A percentile compares a stretch with the other conserved stretches of the same genome.
Conservation (phyloP, 1,140 invertebrate species). For the Anastrepha ludens region DNA sequence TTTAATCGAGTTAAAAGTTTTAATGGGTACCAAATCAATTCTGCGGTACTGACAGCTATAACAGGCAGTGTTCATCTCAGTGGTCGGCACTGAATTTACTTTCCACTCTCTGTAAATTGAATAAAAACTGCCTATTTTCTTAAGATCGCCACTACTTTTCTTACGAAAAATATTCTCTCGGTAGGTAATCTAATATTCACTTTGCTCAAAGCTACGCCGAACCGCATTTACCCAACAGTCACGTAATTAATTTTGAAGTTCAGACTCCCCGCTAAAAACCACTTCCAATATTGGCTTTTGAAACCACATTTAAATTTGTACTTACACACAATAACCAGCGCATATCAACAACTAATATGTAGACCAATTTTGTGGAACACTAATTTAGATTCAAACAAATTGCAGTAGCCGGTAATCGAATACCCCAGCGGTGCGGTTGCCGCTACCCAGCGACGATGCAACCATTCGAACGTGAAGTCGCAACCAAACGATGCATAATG, state of each 20-base stretch:
- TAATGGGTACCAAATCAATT: no score
- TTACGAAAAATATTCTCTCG: background rate
- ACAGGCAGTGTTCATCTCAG: no score
- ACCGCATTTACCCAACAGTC: conserved; percentile 13
- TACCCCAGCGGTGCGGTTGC: background rate
- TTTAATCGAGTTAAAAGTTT: no score
- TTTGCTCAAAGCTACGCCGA: background rate
- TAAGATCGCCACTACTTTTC: no score
- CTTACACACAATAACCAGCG: no score
- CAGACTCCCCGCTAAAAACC: background rate
- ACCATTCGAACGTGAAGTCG: conserved; percentile 4
- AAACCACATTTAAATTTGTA: conserved; percentile 10
- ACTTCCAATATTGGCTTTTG: background rate
- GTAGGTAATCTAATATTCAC: background rate
- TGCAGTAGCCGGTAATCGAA: conserved; percentile 39
- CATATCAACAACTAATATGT: background rate
- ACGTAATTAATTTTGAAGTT: conserved; percentile 45
- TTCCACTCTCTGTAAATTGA: no score
- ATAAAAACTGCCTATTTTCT: no score
- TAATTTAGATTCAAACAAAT: background rate
- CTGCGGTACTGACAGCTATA: no score
- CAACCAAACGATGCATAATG: conserved; percentile 35
- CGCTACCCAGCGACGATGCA: background rate
- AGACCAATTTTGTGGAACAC: background rate
- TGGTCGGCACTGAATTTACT: no score